phyloP scores from a whole-genome alignment of 2,888 invertebrate species.

The Sclerodermus sp. region DNA sequence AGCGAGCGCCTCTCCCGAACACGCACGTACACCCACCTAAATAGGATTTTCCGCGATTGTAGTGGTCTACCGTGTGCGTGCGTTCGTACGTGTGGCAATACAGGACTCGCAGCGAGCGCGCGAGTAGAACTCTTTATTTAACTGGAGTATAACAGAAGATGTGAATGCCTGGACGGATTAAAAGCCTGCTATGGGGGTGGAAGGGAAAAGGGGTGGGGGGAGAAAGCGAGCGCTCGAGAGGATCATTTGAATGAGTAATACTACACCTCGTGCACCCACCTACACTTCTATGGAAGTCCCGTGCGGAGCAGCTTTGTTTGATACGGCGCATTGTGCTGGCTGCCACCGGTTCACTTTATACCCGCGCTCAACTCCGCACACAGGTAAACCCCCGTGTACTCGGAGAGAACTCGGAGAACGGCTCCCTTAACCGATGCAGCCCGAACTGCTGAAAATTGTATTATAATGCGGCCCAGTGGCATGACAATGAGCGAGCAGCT shows the following conservation, averaged over 20 bases:
- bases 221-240: slow-evolving; percentile 34
- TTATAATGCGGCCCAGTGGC: slow-evolving; percentile 47
- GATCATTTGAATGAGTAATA: slow-evolving; percentile 59
- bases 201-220: slow-evolving; percentile 12
- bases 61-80: slow-evolving; percentile 22
- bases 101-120: slow-evolving; percentile 29
- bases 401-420: slow-evolving; percentile 14
- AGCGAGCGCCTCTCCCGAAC: slow-evolving; percentile 13
- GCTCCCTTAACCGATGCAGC: slow-evolving; percentile 18
- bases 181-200: slow-evolving; percentile 36
- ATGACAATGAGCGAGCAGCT: slow-evolving; percentile 46
- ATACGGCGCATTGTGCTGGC: slow-evolving; percentile 53
- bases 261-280: slow-evolving; percentile 57
- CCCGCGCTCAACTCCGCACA: slow-evolving; percentile 19
- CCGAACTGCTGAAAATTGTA: slow-evolving; percentile 51
- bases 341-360: slow-evolving; percentile 55
- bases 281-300: slow-evolving; percentile 49
- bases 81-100: no score
- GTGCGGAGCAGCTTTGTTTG: slow-evolving; percentile 54
- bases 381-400: slow-evolving; percentile 6
- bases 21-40: neutral
- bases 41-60: neutral
- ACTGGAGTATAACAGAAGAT: slow-evolving; percentile 46
- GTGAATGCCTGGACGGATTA: slow-evolving; percentile 53
- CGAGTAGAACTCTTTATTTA: slow-evolving; percentile 47